A percentile compares a stretch with the other conserved stretches of the same genome.
Conservation (phyloP, 2,797 vertebrate species). For the Enteromius argenteus region DNA sequence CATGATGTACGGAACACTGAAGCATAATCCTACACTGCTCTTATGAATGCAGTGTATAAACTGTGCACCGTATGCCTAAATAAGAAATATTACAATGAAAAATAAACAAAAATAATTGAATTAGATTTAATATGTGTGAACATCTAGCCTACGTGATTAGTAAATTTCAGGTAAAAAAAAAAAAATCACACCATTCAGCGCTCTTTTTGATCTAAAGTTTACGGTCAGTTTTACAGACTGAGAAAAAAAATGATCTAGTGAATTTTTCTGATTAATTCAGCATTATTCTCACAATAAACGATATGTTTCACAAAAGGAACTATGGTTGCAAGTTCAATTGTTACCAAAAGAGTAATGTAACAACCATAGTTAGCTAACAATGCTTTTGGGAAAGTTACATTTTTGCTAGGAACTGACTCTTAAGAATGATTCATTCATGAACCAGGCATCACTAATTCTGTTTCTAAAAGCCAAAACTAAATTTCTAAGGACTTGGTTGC, state of each 20-base stretch:
- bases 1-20: neutral
- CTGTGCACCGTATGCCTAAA: neutral
- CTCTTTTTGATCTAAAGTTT: neutral
- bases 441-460: neutral
- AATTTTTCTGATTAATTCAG: neutral
- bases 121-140: neutral
- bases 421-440: neutral
- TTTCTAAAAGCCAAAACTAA: neutral
- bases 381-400: no score
- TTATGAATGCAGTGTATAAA: neutral
- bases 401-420: neutral
- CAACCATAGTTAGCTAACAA: no score
- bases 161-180: no score
- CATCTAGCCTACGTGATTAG: neutral
- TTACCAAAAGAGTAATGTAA: no score
- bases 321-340: no score
- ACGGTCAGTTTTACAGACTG: neutral
- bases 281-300: no score
- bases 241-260: neutral
- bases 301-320: neutral
- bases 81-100: neutral
- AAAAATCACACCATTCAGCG: neutral
- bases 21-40: neutral
- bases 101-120: neutral
- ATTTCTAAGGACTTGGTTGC: neutral